phyloP scores from a whole-genome alignment of 1,140 invertebrate species.

The Euglossa dilemma region DNA sequence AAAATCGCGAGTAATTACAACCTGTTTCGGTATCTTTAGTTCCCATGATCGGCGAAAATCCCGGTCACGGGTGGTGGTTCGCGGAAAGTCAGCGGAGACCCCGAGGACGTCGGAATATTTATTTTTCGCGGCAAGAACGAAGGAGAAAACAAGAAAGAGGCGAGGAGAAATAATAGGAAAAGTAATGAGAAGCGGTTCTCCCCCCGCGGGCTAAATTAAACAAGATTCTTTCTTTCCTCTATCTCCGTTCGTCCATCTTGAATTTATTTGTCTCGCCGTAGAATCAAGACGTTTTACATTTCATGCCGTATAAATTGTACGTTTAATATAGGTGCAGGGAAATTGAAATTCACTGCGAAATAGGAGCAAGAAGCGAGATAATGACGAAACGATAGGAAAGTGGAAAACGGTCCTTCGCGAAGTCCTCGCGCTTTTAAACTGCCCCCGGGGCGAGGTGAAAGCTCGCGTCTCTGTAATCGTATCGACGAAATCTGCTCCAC shows the following conservation, averaged over 20 bases:
- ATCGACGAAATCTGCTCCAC: background rate
- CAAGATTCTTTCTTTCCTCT: background rate
- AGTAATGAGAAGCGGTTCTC: background rate
- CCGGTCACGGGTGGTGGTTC: too few relatives aligned
- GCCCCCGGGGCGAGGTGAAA: background rate
- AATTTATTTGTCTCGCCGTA: constrained; percentile 6
- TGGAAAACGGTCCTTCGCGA: background rate
- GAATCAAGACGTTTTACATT: constrained; percentile 4
- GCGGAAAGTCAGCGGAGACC: background rate
- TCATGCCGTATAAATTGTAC: constrained; percentile 8
- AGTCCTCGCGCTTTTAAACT: background rate
- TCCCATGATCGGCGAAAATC: too few relatives aligned
- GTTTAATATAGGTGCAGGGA: background rate
- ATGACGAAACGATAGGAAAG: background rate
- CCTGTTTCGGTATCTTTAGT: too few relatives aligned
- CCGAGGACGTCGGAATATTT: background rate
- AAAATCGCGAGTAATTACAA: too few relatives aligned
- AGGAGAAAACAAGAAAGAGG: background rate
- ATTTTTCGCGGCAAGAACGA: background rate
- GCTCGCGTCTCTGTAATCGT: background rate
- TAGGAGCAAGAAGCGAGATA: too few relatives aligned
- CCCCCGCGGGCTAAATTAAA: background rate
- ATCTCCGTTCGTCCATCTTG: background rate
- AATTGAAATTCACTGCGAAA: background rate
- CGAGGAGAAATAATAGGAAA: background rate